These are phyloP conservation scores for Lasiurus borealis DNA, from an alignment of 2,113 vertebrate species.

Conservation along the genomic window DNA sequence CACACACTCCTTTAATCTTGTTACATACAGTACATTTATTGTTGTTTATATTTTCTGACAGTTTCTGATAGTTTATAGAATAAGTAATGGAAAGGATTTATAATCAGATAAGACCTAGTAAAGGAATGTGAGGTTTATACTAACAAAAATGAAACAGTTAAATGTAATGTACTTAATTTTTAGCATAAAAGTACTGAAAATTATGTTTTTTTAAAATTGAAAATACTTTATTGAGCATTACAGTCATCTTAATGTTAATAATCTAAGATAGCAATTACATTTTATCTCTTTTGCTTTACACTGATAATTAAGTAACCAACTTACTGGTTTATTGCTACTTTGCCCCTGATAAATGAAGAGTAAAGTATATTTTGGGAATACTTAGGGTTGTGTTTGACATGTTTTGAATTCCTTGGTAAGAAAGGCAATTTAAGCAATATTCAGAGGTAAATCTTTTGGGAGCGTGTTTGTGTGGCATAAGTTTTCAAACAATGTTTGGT, in stretches of 20 bases:
- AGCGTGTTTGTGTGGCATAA: not conserved
- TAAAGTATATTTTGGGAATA: constrained; percentile 17
- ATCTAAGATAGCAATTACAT: constrained; percentile 7
- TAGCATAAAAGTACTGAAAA: constrained; percentile 35
- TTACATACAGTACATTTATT: constrained; percentile 11
- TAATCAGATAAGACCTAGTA: constrained; percentile 45
- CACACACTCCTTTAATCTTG: constrained; percentile 48
- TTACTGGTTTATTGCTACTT: constrained; percentile 10
- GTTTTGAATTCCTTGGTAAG: constrained; percentile 38
- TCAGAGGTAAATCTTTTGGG: constrained; percentile 16
- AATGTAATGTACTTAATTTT: constrained; percentile 44
- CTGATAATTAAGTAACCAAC: not conserved
- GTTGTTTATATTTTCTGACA: constrained; percentile 45
- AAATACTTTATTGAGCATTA: constrained; percentile 34
- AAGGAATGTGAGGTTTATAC: constrained; percentile 43
- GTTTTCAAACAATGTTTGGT: constrained; percentile 30
- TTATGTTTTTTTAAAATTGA: constrained; percentile 48
- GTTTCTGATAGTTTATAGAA: constrained; percentile 56
- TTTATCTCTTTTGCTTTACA: constrained; percentile 52
- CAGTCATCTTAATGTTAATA: constrained; percentile 37
- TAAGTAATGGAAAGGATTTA: constrained; percentile 64
- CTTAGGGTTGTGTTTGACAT: constrained; percentile 33
- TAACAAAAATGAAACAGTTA: constrained; percentile 38
- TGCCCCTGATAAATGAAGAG: not conserved
- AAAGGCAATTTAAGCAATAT: constrained; percentile 44